Conservation (phyloP, 2,888 invertebrate species). For the Teleogryllus oceanicus region DNA sequence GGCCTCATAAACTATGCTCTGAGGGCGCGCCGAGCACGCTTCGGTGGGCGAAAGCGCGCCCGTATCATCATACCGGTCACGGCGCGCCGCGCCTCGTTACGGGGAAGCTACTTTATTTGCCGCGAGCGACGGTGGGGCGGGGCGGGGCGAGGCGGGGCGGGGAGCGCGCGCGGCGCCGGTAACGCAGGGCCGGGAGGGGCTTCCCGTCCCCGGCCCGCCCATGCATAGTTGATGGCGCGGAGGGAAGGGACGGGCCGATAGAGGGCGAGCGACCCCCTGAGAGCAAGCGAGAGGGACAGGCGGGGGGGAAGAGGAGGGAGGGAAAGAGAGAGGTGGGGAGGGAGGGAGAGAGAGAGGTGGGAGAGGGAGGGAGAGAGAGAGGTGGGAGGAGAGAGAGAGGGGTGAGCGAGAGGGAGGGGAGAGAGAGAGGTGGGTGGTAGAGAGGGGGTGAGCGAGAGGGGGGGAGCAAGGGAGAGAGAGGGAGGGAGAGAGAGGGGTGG, state of each 20-base stretch:
- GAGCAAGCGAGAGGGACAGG: no score
- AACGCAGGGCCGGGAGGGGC: background rate
- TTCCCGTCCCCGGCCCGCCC: background rate
- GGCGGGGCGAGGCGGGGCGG: background rate
- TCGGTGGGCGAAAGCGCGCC: background rate
- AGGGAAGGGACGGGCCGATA: background rate
- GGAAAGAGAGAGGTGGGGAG: background rate
- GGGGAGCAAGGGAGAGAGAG: no score
- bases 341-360: background rate
- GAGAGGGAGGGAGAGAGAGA: no score
- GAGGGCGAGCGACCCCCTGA: background rate
- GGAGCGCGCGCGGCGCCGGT: background rate
- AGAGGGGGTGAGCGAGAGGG: no score
- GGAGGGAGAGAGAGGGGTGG: no score
- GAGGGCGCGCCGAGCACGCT: background rate
- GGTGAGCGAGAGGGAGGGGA: no score
- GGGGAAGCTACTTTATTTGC: background rate
- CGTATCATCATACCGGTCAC: conserved; percentile 18
- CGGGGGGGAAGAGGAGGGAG: background rate
- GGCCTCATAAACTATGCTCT: conserved; percentile 1
- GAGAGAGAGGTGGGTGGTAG: no score
- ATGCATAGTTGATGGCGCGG: background rate
- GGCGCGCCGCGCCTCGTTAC: background rate
- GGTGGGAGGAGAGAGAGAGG: no score
- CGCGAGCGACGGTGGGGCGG: background rate